These are phyloP conservation scores for Drosophila gunungcola DNA, from an alignment of 1,140 invertebrate genomes.

Conservation along the genomic window DNA sequence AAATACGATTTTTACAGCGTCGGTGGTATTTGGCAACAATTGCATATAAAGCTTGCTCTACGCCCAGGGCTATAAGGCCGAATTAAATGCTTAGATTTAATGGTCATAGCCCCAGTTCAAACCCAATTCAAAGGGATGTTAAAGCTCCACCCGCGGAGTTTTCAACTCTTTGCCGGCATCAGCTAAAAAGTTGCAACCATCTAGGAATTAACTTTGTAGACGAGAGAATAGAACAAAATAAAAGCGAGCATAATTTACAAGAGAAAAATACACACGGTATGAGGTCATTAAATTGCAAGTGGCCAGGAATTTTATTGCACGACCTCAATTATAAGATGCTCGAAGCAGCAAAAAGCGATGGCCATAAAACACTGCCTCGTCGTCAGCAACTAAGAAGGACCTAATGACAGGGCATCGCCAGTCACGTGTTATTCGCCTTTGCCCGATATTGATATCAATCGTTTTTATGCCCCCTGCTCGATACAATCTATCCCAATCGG, in stretches of 20 bases:
- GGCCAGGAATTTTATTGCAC: constrained; percentile 53
- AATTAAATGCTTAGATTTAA: constrained; percentile 66
- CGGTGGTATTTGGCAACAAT: constrained; percentile 58
- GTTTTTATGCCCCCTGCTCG: constrained; percentile 58
- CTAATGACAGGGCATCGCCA: constrained; percentile 71
- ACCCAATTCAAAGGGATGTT: neutral
- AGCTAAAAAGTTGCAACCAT: constrained; percentile 24
- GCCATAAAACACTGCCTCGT: constrained; percentile 52
- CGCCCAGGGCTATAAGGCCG: constrained; percentile 45
- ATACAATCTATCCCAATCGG: constrained; percentile 43
- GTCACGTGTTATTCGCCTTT: constrained; percentile 31
- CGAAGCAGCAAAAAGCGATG: constrained; percentile 22
- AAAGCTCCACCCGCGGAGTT: constrained; percentile 6
- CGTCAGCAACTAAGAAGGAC: constrained; percentile 19
- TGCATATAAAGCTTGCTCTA: constrained; percentile 46
- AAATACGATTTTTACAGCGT: constrained; percentile 75
- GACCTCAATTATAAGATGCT: constrained; percentile 61
- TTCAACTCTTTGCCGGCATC: constrained; percentile 25
- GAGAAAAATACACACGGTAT: constrained; percentile 25
- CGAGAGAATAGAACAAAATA: neutral
- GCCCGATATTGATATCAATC: constrained; percentile 77
- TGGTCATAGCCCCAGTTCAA: constrained; percentile 9
- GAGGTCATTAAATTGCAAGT: constrained; percentile 54
- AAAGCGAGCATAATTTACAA: constrained; percentile 11
- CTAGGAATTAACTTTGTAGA: neutral